Base-by-base conservation (phyloP, 2,888 invertebrate genomes). In the Athetis lepigone region DNA sequence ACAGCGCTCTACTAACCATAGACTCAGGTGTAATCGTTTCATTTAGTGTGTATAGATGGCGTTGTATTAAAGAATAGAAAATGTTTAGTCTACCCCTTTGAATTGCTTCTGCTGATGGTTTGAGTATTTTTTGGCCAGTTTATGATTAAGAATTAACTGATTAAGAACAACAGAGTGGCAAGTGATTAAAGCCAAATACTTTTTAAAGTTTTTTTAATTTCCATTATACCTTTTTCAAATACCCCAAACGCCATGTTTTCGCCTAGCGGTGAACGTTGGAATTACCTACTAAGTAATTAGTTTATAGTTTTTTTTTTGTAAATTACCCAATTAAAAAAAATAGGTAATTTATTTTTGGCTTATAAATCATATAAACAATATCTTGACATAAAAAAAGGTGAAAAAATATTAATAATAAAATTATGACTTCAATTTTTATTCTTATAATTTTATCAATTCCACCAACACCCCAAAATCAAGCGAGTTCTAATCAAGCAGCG, bases 401-500 rank as follows among this genome's bases (percentile, higher is more conserved):
- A 25, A 25, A 25, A n/a, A n/a, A 39, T 33, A 39, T 2, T 0
- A 27, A 19, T 0, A 23, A 46, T 33, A 2, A 1, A 27, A 18
- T 1, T 3, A 4, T 23, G 27, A 9, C 4, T 36, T 42, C 23
- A 42, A 23, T 45, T 39, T n/a, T n/a, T n/a, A n/a, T n/a, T n/a
- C n/a, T n/a, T n/a, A n/a, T n/a, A n/a, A n/a, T n/a, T n/a, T n/a
- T 59, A 40, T 8, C 9, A 50, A 50, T 27, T 27, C 19, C 9
- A 33, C n/a, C 5, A 11, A n/a, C 11, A 36, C 36, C 23, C 16
- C 42, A 19, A 13, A 36, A 62, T 50, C 45, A 45, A 18, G 11
- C 9, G 19, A 37, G 29, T 39, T 27, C 3, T 47, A 54, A 70
- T 75, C 50, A 65, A 49, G 45, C 70, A 78, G 81, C 77, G 79